Evolutionary conservation across 2,113 vertebrate genomes (phyloP), one percentile per base, ranked within the genome.

Genomic region (Tenrec ecaudatus): DNA sequence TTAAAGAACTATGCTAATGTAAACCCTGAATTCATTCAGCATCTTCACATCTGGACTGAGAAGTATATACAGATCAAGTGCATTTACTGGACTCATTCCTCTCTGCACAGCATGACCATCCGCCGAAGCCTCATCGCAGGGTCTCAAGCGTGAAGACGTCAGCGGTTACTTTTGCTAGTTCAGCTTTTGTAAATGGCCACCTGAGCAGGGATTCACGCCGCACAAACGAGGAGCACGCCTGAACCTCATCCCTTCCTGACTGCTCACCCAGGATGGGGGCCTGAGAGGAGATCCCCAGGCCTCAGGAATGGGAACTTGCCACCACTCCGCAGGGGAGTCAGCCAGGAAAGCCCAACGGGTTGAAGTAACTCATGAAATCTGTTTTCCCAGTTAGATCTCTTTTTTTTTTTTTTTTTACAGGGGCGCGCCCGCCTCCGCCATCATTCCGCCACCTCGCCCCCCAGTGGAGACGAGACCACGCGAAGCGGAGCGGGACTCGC

Each of bases 21-120:
- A 14, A 62, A 92, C 86, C 92, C 87, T 96, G 91, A 92, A 93
- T 77, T 68, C 57, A 85, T 20, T 31, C 43, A 43, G 33, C 11
- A 4, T 33, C 93, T 69, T 83, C 79, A 90, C 53, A 40, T 68
- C 89, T 57, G 78, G 43, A 94, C 80, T 19, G 20, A 89, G 73
- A 76, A 78, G 31, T 23, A 89, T 3, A 81, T 4, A 82, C 14
- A 73, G 36, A 57, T 77, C 80, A 66, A 11, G 23, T 68, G 78
- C 90, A n/a, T 83, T 88, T 43, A 58, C 47, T 71, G 69, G 43
- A 80, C 88, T 57, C 36, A 9, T 69, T 82, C 64, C 83, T 83
- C 87, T 17, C 38, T 31, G 57, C 79, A 83, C 95, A 85, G 79
- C 58, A 20, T 19, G 62, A 38, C 53, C 27, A 29, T 6, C 68